A percentile compares a stretch with the other conserved stretches of the same genome.
phyloP scores from a whole-genome alignment of 2,113 vertebrate species.

The Gnathonemus echidnorhynchus region DNA sequence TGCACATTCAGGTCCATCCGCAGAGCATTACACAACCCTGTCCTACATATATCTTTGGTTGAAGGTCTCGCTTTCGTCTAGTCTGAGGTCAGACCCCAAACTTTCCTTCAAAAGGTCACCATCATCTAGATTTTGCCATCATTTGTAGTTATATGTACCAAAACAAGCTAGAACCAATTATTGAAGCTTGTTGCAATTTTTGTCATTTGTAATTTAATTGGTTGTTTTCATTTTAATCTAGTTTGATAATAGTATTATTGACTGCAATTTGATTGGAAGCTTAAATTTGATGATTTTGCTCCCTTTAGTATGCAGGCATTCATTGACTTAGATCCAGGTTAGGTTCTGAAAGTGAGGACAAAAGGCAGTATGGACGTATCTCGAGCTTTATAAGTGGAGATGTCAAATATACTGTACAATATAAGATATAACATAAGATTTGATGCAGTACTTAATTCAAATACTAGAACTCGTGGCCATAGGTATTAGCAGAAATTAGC shows the following conservation, averaged over 20 bases:
- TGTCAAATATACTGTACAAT: neutral
- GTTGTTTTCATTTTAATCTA: neutral
- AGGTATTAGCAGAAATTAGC: no score
- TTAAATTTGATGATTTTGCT: neutral
- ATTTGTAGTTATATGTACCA: neutral
- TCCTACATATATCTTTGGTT: neutral
- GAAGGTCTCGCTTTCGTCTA: neutral
- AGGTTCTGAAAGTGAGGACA: neutral
- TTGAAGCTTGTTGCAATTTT: neutral
- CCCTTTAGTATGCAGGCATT: neutral
- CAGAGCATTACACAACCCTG: neutral
- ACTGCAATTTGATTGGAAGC: neutral
- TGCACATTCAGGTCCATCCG: neutral
- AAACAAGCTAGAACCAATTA: neutral
- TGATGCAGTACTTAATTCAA: neutral
- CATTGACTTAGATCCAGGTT: neutral
- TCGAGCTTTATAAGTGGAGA: neutral
- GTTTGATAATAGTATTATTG: neutral
- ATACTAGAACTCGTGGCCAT: no score
- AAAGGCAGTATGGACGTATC: neutral
- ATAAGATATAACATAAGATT: neutral
- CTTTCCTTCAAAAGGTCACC: neutral
- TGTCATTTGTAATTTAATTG: neutral
- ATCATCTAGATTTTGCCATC: neutral
- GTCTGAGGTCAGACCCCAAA: neutral